Percentiles rank a stretch among this genome's conserved stretches.
Evolutionary conservation across 92 coral and sea anemone species (phyloP).

Genomic region (Galaxea fascicularis): DNA sequence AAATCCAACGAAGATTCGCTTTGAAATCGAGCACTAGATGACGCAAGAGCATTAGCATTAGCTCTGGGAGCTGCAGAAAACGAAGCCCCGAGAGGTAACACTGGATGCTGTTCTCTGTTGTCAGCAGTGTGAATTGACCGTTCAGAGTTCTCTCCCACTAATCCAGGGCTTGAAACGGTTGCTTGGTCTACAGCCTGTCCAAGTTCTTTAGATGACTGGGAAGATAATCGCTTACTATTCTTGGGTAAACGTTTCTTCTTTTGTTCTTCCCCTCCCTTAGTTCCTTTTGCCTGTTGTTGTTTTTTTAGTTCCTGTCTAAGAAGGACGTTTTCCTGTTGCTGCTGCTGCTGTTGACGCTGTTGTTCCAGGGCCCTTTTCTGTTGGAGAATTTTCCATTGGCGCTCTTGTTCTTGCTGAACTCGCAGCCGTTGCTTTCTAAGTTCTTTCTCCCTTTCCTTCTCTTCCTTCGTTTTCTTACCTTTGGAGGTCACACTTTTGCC

Average conservation of each 20-base stretch:
- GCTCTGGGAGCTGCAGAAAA: slow-evolving; percentile 47
- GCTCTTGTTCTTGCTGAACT: slow-evolving; percentile 94
- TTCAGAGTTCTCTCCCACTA: slow-evolving; percentile 15
- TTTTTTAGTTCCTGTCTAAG: slow-evolving; percentile 86
- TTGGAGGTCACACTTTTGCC: slow-evolving; percentile 52
- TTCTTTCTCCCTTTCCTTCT: slow-evolving; percentile 93
- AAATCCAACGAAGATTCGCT: slow-evolving; percentile 18
- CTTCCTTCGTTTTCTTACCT: slow-evolving; percentile 86
- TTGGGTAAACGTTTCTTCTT: slow-evolving; percentile 76
- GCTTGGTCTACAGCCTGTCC: slow-evolving; percentile 25
- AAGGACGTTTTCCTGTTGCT: slow-evolving; percentile 84
- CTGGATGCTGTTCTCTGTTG: slow-evolving; percentile 4
- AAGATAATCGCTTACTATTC: slow-evolving; percentile 16
- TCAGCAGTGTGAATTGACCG: background rate
- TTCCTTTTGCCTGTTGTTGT: slow-evolving; percentile 83
- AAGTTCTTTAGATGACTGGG: slow-evolving; percentile 46
- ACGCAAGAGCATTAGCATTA: slow-evolving; percentile 45
- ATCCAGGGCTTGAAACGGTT: slow-evolving; percentile 7
- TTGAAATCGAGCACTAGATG: slow-evolving; percentile 23
- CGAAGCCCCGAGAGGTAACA: slow-evolving; percentile 25
- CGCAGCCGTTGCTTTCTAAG: slow-evolving; percentile 80
- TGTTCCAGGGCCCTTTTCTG: slow-evolving; percentile 94
- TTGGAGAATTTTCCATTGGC: slow-evolving; percentile 98
- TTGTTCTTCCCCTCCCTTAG: slow-evolving; percentile 77
- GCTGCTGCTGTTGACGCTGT: slow-evolving; percentile 94